A percentile compares a stretch with the other conserved stretches of the same genome.
Conservation (phyloP, 2,113 vertebrate genomes). For the Sturnus vulgaris region DNA sequence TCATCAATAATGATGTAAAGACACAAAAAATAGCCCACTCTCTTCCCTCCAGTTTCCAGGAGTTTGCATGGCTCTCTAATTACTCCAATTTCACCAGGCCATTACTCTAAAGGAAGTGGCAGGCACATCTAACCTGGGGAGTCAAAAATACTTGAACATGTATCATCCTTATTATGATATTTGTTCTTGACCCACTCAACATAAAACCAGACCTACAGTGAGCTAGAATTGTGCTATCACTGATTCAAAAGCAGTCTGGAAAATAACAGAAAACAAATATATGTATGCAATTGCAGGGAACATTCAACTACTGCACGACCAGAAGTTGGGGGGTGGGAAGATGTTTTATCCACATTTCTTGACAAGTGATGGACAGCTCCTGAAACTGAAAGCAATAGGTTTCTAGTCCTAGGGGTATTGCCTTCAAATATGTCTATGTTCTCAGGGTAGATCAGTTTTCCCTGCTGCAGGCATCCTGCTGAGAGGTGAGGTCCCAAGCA, state of each 20-base stretch:
- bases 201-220: background rate
- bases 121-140: background rate
- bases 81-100: background rate
- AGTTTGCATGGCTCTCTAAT: background rate
- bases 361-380: conserved; percentile 79
- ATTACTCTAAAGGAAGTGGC: background rate
- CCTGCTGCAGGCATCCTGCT: conserved; percentile 68
- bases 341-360: conserved; percentile 51
- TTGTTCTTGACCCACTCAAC: background rate
- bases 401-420: conserved; percentile 72
- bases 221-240: background rate
- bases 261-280: background rate
- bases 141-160: background rate
- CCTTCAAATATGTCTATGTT: conserved; percentile 79
- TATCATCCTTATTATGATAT: background rate
- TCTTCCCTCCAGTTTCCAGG: background rate
- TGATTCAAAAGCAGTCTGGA: background rate
- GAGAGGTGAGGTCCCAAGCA: conserved; percentile 75
- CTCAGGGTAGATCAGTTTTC: conserved; percentile 76
- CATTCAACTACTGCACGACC: background rate
- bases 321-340: background rate
- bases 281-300: background rate
- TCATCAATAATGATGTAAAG: background rate
- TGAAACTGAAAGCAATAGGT: conserved; percentile 79
- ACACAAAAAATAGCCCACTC: background rate